phyloP scores from a whole-genome alignment of 2,797 vertebrate genomes.

The Danio albolineatus region DNA sequence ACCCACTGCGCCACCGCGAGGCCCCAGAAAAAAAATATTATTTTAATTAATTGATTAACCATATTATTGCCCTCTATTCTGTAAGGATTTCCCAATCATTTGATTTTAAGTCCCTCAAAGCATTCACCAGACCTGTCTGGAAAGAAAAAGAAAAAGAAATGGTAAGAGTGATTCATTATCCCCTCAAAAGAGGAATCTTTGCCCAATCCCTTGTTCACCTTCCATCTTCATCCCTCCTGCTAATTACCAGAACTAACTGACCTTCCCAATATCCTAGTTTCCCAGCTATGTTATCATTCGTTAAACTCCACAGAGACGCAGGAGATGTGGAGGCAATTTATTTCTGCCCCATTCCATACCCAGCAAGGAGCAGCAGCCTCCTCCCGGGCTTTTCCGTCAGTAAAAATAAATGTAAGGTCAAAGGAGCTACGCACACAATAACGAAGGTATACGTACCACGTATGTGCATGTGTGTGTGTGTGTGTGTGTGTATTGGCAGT shows the following conservation, averaged over 20 bases:
- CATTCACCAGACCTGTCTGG: conserved; percentile 51
- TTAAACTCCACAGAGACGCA: conserved; percentile 70
- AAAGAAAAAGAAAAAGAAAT: conserved; percentile 31
- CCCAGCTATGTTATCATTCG: conserved; percentile 69
- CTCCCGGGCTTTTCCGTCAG: conserved; percentile 63
- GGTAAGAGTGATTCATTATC: conserved; percentile 61
- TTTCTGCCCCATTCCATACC: conserved; percentile 70
- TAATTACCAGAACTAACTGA: conserved; percentile 67
- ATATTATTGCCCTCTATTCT: neutral
- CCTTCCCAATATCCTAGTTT: conserved; percentile 76
- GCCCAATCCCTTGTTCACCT: conserved; percentile 32
- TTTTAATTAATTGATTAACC: neutral
- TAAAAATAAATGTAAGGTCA: conserved; percentile 52
- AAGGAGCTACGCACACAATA: conserved; percentile 11
- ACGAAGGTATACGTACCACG: conserved; percentile 2
- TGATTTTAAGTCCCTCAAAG: conserved; percentile 25
- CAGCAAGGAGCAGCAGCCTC: conserved; percentile 68
- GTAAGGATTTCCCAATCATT: neutral
- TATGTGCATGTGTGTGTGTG: neutral
- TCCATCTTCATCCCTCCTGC: conserved; percentile 60
- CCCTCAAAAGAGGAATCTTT: conserved; percentile 44
- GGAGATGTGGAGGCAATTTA: conserved; percentile 77
- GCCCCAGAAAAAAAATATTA: neutral
- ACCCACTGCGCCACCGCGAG: too few relatives aligned
- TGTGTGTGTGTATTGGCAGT: conserved; percentile 27